Percentiles rank a stretch among this genome's conserved stretches.
Evolutionary conservation across 1,140 invertebrate species (phyloP).

Genomic region (Hylyphantes graminicola): DNA sequence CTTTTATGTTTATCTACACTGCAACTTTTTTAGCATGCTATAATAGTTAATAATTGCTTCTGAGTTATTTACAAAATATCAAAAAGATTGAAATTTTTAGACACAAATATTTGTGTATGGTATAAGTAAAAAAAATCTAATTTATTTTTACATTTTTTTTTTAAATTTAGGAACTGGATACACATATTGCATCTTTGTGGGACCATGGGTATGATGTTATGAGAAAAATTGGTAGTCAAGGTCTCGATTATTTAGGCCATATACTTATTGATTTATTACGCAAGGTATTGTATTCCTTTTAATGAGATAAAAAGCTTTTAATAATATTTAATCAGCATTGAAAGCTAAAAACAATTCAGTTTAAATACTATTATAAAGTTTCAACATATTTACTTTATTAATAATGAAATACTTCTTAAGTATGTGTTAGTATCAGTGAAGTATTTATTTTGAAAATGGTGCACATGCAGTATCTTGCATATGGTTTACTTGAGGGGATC

Average conservation of each 20-base stretch:
- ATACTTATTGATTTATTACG: slow-evolving; percentile 27
- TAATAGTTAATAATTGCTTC: too few species aligned
- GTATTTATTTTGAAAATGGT: background rate
- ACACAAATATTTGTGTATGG: background rate
- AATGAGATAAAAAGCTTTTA: background rate
- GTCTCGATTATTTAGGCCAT: slow-evolving; percentile 37
- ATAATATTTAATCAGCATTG: background rate
- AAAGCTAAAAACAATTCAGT: background rate
- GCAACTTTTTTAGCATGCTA: too few species aligned
- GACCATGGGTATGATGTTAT: slow-evolving; percentile 44
- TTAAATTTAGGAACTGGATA: slow-evolving; percentile 31
- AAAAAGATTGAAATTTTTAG: background rate
- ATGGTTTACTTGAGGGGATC: too few species aligned
- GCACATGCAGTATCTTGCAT: background rate
- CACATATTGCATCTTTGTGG: slow-evolving; percentile 35
- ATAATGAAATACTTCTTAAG: background rate
- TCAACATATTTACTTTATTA: background rate
- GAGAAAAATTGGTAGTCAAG: slow-evolving; percentile 46
- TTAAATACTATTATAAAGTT: background rate
- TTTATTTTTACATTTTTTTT: background rate
- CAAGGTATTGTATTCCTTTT: slow-evolving; percentile 24
- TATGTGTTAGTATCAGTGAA: background rate
- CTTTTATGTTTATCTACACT: too few species aligned
- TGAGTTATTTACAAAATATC: background rate
- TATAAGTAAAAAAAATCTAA: too few species aligned